phyloP scores from a whole-genome alignment of 1,140 invertebrate genomes.

The Microplitis demolitor region DNA sequence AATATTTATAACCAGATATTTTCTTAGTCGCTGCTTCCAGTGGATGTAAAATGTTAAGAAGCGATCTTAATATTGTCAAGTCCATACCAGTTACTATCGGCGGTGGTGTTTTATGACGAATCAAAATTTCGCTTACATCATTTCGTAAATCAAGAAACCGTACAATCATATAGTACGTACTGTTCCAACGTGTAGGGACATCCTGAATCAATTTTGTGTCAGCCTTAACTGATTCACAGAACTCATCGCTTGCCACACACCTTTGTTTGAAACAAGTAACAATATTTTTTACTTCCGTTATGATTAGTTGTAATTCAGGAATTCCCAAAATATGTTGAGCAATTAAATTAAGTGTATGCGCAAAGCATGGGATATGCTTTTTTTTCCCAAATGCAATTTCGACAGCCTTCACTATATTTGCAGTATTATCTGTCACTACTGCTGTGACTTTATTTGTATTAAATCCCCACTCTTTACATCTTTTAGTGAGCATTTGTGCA shows the following conservation, averaged over 20 bases:
- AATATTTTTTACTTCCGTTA: neutral
- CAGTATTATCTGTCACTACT: constrained; percentile 4
- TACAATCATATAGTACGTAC: constrained; percentile 49
- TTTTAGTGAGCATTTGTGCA: constrained; percentile 39
- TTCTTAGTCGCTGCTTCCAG: constrained; percentile 52
- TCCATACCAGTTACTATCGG: constrained; percentile 45
- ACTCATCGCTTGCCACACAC: constrained; percentile 35
- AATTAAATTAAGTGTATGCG: constrained; percentile 9
- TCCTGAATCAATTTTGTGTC: constrained; percentile 31
- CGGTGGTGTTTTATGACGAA: constrained; percentile 44
- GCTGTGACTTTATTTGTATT: constrained; percentile 1
- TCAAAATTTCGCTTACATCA: constrained; percentile 42
- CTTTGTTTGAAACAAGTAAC: constrained; percentile 37
- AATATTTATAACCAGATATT: constrained; percentile 53
- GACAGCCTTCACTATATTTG: constrained; percentile 15
- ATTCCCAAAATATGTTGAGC: neutral
- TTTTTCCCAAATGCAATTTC: neutral
- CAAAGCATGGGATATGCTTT: constrained; percentile 20
- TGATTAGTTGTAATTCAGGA: neutral
- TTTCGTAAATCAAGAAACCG: constrained; percentile 45
- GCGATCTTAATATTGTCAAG: constrained; percentile 37
- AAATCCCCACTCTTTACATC: constrained; percentile 46
- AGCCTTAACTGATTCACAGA: neutral
- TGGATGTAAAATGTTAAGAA: constrained; percentile 44
- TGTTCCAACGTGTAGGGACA: constrained; percentile 48